Percentiles rank a stretch among this genome's conserved stretches.
Evolutionary conservation across 2,113 vertebrate species (phyloP).

Genomic region (Vicugna pacos): DNA sequence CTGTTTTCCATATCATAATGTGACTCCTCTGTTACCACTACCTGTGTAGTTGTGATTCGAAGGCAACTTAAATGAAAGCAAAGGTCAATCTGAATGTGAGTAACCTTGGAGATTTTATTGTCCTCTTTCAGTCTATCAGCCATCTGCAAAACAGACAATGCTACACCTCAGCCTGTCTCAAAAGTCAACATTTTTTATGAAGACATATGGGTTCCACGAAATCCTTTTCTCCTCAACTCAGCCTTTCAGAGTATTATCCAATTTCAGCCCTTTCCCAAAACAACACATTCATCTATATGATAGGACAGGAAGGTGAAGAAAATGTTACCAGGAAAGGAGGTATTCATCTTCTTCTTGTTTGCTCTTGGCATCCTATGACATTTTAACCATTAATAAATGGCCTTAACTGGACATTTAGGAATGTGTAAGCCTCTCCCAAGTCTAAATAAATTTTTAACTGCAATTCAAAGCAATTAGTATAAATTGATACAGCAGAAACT

Average conservation of each 20-base stretch:
- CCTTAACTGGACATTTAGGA: conserved; percentile 35
- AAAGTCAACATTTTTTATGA: conserved; percentile 64
- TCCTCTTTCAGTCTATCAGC: not conserved
- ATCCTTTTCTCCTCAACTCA: conserved; percentile 17
- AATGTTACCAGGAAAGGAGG: conserved; percentile 35
- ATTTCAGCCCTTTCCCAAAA: conserved; percentile 57
- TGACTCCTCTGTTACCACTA: not conserved
- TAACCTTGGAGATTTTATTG: not conserved
- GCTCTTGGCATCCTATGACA: conserved; percentile 45
- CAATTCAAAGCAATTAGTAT: conserved; percentile 63
- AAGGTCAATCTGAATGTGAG: not conserved
- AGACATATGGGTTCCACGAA: conserved; percentile 60
- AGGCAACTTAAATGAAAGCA: not conserved
- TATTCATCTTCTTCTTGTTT: conserved; percentile 73
- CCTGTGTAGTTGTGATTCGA: not conserved
- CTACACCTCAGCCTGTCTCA: not conserved
- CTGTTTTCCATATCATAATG: not conserved
- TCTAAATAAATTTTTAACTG: conserved; percentile 65
- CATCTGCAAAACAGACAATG: not conserved
- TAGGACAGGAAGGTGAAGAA: conserved; percentile 59
- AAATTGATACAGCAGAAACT: conserved; percentile 35
- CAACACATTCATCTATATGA: conserved; percentile 70
- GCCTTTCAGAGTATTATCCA: conserved; percentile 53
- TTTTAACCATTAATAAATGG: conserved; percentile 71
- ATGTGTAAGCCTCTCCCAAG: not conserved